Percentiles rank a stretch among this genome's conserved stretches.
These are phyloP conservation scores for Chionomys nivalis DNA, from an alignment of 2,113 vertebrate genomes.

Conservation along the genomic window DNA sequence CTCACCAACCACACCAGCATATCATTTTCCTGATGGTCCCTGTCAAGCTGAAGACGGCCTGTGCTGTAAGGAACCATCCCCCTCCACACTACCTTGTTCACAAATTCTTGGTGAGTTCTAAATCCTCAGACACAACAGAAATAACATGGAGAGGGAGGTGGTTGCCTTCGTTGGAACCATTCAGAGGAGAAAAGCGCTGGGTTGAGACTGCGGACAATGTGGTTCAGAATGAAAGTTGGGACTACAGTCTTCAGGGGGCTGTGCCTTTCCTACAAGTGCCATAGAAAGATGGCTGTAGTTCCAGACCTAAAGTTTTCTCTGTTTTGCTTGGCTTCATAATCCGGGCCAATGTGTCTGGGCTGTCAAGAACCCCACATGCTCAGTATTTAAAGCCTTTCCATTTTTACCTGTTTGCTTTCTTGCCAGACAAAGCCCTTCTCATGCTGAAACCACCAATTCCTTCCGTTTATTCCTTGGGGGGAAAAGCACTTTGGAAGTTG, in stretches of 20 bases:
- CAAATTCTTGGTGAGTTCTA: background rate
- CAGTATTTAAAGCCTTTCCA: conserved; percentile 75
- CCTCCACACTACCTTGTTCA: background rate
- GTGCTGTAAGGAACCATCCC: background rate
- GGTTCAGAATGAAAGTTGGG: background rate
- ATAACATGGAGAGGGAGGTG: background rate
- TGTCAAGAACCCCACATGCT: conserved; percentile 76
- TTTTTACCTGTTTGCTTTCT: conserved; percentile 72
- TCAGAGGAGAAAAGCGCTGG: background rate
- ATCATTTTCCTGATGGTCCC: conserved; percentile 24
- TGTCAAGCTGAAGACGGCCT: conserved; percentile 31
- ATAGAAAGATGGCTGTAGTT: conserved; percentile 54
- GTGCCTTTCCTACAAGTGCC: conserved; percentile 14
- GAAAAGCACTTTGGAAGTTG: conserved; percentile 51
- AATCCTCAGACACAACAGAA: background rate
- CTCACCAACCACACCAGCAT: background rate
- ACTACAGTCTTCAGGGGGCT: background rate
- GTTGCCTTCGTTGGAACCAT: background rate
- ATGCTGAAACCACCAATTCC: conserved; percentile 67
- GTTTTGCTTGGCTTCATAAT: conserved; percentile 69
- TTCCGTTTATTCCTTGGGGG: conserved; percentile 64
- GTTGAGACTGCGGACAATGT: background rate
- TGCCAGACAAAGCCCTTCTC: conserved; percentile 30
- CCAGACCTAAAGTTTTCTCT: conserved; percentile 58
- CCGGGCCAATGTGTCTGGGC: conserved; percentile 71